Base-by-base conservation (phyloP, 2,113 vertebrate species). In the Tonatia bakeri region DNA sequence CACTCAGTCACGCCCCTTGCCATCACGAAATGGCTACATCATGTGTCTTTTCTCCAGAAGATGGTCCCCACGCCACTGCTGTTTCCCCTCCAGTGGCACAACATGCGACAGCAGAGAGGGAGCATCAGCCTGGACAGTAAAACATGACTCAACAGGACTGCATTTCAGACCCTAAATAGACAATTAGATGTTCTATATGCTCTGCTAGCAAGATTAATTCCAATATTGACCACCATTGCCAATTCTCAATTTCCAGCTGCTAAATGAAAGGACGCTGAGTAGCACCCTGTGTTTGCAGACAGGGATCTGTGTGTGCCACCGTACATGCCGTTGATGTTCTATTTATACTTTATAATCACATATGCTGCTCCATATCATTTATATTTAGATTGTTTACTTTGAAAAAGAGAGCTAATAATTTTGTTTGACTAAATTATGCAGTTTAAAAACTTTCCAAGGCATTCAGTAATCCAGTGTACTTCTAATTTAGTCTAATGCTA, bases 281-380 rank as follows among this genome's bases (percentile, higher is more conserved):
- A 73, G 43, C 43, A 73, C 61, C 47, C 61, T 79, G 22, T 36
- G 5, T 40, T 79, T 94, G 24, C 38, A 38, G 38, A 70, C 4
- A 8, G 52, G 52, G 67, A 61, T 79, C 90, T 84, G 50, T 75
- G 47, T 82, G 17, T 38, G 20, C 26, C 56, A 14, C n/a, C 36
- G 17, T 43, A 61, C 33, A 61, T 26, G 11, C 45, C 22, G 59
- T 69, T 5, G 19, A 87, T 92, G 83, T 84, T 95, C 87, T 91
- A 72, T 96, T 97, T 94, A 86, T 95, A 90, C 69, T 89, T 95
- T 79, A 80, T 61, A 93, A 94, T 93, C 56, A 94, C 91, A 96
- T 36, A 89, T 5, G 54, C 31, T 43, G 16, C 56, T 95, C 38
- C 50, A 31, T 93, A 15, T 94, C 94, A 96, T 95, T 96, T 95